These are phyloP conservation scores for Ophiothrix spiculata DNA, from an alignment of 35 echinoderm and acorn worm species.

Conservation along the genomic window DNA sequence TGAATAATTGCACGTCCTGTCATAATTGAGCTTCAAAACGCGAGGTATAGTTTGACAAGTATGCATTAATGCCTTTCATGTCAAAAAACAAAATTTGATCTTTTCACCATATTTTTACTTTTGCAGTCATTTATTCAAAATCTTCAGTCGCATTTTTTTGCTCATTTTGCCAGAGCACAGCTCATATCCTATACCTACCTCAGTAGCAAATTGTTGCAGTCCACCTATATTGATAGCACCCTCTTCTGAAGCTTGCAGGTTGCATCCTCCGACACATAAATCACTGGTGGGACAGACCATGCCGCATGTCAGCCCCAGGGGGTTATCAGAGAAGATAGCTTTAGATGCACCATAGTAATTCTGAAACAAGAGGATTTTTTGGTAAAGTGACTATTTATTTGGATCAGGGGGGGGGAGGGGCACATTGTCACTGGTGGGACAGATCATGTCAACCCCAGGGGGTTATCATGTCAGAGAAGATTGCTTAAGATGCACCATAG, in stretches of 20 bases:
- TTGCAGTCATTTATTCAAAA: too few species aligned
- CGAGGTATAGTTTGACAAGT: too few species aligned
- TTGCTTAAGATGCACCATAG: conserved; percentile 92
- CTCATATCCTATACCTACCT: conserved; percentile 78
- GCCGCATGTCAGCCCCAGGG: conserved; percentile 88
- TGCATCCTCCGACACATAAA: conserved; percentile 95
- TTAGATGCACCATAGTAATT: conserved; percentile 97
- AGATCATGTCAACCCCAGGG: conserved; percentile 92
- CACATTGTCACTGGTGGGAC: conserved; percentile 98
- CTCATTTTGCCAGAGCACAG: too few species aligned
- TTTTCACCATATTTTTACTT: too few species aligned
- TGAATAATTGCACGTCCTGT: too few species aligned
- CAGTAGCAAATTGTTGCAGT: conserved; percentile 96
- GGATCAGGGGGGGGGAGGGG: too few species aligned
- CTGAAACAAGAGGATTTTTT: too few species aligned
- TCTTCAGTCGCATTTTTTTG: too few species aligned
- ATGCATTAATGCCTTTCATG: too few species aligned
- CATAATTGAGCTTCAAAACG: too few species aligned
- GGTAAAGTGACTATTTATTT: too few species aligned
- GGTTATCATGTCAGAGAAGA: conserved; percentile 97
- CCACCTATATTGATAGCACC: conserved; percentile 98
- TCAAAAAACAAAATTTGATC: too few species aligned
- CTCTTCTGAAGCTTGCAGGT: conserved; percentile 93
- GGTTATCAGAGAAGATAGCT: conserved; percentile 96
- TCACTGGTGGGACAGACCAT: conserved; percentile 99